phyloP scores from a whole-genome alignment of 2,797 vertebrate genomes.

The Poecilia wingei region DNA sequence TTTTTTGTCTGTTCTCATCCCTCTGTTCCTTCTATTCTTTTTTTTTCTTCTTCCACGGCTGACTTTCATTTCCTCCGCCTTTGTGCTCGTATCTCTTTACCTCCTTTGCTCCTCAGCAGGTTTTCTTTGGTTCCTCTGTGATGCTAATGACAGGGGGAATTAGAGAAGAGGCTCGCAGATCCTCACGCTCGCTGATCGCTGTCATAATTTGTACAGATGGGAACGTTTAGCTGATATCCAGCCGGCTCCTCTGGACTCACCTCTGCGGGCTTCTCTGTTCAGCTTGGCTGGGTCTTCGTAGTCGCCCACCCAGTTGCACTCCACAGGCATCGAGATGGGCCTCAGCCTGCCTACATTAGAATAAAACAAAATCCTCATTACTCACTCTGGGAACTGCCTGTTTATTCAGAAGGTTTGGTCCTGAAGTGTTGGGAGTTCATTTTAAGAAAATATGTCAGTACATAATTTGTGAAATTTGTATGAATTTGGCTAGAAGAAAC shows the following conservation, averaged over 20 bases:
- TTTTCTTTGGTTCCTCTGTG: slow-evolving; percentile 55
- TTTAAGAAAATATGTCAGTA: background rate
- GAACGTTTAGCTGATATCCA: slow-evolving; percentile 61
- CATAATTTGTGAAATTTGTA: background rate
- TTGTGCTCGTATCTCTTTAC: slow-evolving; percentile 26
- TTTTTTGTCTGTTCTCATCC: slow-evolving; percentile 40
- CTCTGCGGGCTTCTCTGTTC: slow-evolving; percentile 88
- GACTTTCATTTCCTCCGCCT: slow-evolving; percentile 55
- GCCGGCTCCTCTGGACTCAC: slow-evolving; percentile 61
- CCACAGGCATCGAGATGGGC: slow-evolving; percentile 99
- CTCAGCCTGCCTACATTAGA: slow-evolving; percentile 87
- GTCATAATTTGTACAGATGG: slow-evolving; percentile 58
- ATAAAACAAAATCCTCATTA: slow-evolving; percentile 14
- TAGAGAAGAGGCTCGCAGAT: slow-evolving; percentile 51
- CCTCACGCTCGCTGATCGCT: slow-evolving; percentile 50
- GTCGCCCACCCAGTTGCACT: slow-evolving; percentile 98
- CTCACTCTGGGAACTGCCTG: background rate
- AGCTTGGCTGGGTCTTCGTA: slow-evolving; percentile 96
- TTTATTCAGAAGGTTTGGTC: background rate
- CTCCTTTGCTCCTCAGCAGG: slow-evolving; percentile 17
- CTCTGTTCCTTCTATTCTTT: slow-evolving; percentile 27
- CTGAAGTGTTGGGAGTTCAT: background rate
- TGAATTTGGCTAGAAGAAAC: background rate
- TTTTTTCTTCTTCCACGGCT: slow-evolving; percentile 10
- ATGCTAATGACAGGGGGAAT: slow-evolving; percentile 65